Evolutionary conservation across 2,797 vertebrate species (phyloP).

Genomic region (Aselliscus stoliczkanus): DNA sequence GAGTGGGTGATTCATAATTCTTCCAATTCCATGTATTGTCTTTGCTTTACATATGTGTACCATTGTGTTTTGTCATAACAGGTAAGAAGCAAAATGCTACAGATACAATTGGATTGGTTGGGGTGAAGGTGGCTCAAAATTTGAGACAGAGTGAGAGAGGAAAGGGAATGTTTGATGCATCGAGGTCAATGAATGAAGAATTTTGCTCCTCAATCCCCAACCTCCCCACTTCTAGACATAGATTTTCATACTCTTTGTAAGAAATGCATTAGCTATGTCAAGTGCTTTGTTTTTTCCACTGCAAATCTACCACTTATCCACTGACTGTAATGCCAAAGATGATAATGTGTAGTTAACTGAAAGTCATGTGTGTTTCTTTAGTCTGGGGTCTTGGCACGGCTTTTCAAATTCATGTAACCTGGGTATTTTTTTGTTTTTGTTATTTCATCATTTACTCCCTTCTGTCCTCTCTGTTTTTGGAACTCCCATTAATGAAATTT

Average conservation of each 20-base stretch:
- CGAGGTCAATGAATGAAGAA: neutral
- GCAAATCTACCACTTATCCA: neutral
- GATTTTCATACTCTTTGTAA: neutral
- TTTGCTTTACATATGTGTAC: neutral
- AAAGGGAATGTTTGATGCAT: neutral
- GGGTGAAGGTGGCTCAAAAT: neutral
- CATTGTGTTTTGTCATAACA: neutral
- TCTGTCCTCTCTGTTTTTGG: neutral
- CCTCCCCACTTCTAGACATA: neutral
- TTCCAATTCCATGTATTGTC: neutral
- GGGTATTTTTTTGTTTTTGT: neutral
- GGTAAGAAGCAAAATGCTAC: neutral
- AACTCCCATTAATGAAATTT: neutral
- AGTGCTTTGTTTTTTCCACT: neutral
- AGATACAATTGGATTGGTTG: neutral
- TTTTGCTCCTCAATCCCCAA: accelerated
- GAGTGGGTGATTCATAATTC: neutral
- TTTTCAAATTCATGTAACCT: neutral
- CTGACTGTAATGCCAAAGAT: neutral
- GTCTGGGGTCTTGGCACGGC: neutral
- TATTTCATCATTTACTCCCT: neutral
- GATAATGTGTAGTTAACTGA: neutral
- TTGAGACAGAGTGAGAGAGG: neutral
- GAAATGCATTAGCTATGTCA: neutral
- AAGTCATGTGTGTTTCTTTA: neutral